Evolutionary conservation across 1,140 invertebrate genomes (phyloP).

Genomic region (Drosophila bocki): DNA sequence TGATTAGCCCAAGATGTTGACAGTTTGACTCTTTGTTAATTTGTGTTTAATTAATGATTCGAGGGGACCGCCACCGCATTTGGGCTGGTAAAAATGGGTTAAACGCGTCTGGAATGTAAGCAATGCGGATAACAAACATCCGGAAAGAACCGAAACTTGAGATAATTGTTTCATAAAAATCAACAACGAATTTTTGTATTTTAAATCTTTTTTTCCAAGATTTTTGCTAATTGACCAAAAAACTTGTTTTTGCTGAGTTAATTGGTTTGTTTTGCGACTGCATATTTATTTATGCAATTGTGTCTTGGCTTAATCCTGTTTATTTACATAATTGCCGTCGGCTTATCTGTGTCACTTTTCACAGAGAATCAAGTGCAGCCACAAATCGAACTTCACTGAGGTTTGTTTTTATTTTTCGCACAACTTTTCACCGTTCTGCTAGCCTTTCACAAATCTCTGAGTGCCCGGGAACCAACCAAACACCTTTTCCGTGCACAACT

Average conservation of each 20-base stretch:
- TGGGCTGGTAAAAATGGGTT: conserved; percentile 19
- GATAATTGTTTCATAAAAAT: neutral
- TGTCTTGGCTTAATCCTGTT: conserved; percentile 7
- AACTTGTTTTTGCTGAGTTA: conserved; percentile 12
- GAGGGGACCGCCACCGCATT: conserved; percentile 9
- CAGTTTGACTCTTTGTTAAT: conserved; percentile 72
- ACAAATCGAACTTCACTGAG: neutral
- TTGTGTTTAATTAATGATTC: conserved; percentile 69
- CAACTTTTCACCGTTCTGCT: neutral
- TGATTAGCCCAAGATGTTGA: conserved; percentile 70
- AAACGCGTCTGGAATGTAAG: conserved; percentile 6
- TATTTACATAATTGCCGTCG: conserved; percentile 15
- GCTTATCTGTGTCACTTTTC: conserved; percentile 9
- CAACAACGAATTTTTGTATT: no score
- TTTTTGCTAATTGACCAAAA: conserved; percentile 4
- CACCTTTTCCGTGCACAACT: conserved; percentile 19
- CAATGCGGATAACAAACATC: conserved; percentile 19
- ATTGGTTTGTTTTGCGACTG: conserved; percentile 8
- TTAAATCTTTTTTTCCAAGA: neutral
- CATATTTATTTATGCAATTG: conserved; percentile 25
- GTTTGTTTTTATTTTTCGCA: neutral
- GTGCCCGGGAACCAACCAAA: conserved; percentile 3
- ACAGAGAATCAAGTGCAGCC: conserved; percentile 7
- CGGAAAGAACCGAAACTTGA: neutral
- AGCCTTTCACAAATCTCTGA: conserved; percentile 6